Evolutionary conservation across 2,797 vertebrate species (phyloP).

Genomic region (Todus mexicanus): DNA sequence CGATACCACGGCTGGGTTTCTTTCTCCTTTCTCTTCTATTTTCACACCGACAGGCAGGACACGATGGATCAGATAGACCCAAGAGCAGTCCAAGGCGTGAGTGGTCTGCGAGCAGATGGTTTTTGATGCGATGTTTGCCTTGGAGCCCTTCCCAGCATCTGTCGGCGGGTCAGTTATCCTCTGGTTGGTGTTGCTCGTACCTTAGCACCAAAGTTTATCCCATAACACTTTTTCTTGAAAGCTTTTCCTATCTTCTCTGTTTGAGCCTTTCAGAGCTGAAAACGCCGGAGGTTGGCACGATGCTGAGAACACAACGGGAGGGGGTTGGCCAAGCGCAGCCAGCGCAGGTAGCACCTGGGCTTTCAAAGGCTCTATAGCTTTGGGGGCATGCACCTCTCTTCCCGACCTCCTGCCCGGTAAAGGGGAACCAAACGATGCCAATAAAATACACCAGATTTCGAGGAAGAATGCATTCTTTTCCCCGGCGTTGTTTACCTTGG

Average conservation of each 20-base stretch:
- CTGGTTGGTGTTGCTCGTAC: not conserved
- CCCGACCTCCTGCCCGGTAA: not conserved
- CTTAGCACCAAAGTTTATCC: not conserved
- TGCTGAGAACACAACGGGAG: not conserved
- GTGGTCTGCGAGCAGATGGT: not conserved
- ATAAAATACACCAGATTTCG: not conserved
- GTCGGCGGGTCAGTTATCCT: not conserved
- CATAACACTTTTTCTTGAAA: not conserved
- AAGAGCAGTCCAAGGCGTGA: not conserved
- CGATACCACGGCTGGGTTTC: not conserved
- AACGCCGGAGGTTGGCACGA: rapidly evolving
- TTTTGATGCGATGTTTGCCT: not conserved
- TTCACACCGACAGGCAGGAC: rapidly evolving
- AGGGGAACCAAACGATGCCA: not conserved
- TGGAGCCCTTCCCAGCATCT: conserved; percentile 30
- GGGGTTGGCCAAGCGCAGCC: not conserved
- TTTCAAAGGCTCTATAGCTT: not conserved
- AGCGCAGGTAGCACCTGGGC: not conserved
- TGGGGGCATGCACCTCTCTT: not conserved
- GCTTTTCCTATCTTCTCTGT: rapidly evolving
- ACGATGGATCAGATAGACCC: rapidly evolving
- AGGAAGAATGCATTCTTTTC: not conserved
- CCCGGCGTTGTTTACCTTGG: not conserved
- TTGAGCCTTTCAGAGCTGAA: not conserved
- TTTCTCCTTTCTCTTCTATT: not conserved